Percentiles rank a stretch among this genome's conserved stretches.
These are phyloP conservation scores for Acanthosepion lycidas DNA, from an alignment of 2,888 invertebrate genomes.

Conservation along the genomic window DNA sequence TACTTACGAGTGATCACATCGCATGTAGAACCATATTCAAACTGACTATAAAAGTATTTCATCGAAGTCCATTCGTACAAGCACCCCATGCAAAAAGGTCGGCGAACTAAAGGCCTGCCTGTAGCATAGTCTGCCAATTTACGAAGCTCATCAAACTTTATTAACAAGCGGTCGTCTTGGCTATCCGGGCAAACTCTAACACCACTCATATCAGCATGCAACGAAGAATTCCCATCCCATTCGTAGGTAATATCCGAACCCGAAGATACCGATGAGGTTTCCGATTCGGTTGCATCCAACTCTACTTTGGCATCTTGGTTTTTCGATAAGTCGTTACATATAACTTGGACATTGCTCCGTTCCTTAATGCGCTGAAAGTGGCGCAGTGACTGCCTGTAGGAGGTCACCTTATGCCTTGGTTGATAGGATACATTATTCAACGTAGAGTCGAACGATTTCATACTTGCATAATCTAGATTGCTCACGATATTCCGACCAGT, in stretches of 20 bases:
- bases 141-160: slow-evolving; percentile 65
- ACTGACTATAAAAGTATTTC: background rate
- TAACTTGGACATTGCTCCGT: slow-evolving; percentile 71
- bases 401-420: slow-evolving; percentile 25
- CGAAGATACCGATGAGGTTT: slow-evolving; percentile 55
- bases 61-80: background rate
- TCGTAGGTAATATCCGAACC: slow-evolving; percentile 57
- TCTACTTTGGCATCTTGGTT: background rate
- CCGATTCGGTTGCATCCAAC: background rate
- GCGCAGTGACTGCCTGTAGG: slow-evolving; percentile 58
- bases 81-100: background rate
- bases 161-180: background rate
- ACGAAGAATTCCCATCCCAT: background rate
- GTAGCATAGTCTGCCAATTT: slow-evolving; percentile 68
- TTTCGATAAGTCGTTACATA: slow-evolving; percentile 70
- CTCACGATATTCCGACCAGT: slow-evolving; percentile 40
- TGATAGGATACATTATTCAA: slow-evolving; percentile 63
- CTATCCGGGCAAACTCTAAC: background rate
- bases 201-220: background rate
- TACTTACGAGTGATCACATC: background rate
- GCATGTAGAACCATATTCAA: background rate
- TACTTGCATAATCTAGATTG: slow-evolving; percentile 51
- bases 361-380: slow-evolving; percentile 59
- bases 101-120: slow-evolving; percentile 67
- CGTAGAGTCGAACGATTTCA: slow-evolving; percentile 55